Base-by-base conservation (phyloP, 2,113 vertebrate species). In the Elanoides forficatus region DNA sequence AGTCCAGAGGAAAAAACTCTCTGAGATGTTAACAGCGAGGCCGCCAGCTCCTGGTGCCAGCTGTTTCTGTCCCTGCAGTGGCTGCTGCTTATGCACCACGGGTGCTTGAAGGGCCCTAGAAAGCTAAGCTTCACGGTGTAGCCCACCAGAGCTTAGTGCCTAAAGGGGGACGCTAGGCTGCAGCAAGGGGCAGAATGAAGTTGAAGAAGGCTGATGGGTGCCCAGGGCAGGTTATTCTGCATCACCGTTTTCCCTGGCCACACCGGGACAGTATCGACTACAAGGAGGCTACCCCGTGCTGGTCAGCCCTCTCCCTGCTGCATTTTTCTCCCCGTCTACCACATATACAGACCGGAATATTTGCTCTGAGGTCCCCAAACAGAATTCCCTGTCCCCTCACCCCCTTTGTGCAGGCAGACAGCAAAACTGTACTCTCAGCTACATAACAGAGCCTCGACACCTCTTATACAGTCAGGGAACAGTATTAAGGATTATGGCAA, bases 1-100 rank as follows among this genome's bases (percentile, higher is more conserved):
- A 71, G 26, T 63, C n/a, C 45, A 70, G 34, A 86, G 42, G 4
- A 4, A 65, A 42, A 78, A 66, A 2, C 1, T 7, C 9, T 80
- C 29, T 36, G 43, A 71, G 34, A 40, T 34, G 26, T 14, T 43
- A n/a, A 13, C 16, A 63, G 15, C 0, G 1, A 18, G 8, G 8
- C 30, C 62, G 10, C 11, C 40, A 34, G 72, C 22, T 88, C 10
- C 36, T 25, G 22, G 11, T 67, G 30, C 43, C 40, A 47, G 11
- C 5, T 1, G 0, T 22, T 81, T 67, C 48, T 66, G 6, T 45
- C 34, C 17, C 66, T n/a, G 10, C 26, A 34, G 78, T 0, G 0
- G 20, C 56, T 48, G 32, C n/a, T 53, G 26, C 29, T 86, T 0
- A 0, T 40, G 59, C 66, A 38, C 22, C 2, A 0, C 17, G 55